Base-by-base conservation (phyloP, 2,888 invertebrate species). In the Xanthia icteritia region DNA sequence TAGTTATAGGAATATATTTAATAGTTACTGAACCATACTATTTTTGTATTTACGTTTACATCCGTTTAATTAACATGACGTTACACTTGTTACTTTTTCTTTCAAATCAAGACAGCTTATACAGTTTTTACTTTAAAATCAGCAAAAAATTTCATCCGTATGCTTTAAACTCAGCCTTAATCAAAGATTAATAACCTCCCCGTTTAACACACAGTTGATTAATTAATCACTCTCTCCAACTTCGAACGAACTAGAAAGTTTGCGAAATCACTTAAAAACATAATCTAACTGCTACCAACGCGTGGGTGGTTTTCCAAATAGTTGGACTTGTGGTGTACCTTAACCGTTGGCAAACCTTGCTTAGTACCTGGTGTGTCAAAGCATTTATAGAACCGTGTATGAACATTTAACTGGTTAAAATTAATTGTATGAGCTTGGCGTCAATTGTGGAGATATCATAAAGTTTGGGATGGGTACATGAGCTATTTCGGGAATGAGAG, bases 211-310 rank as follows among this genome's bases (percentile, higher is more conserved):
- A 45, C 77, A n/a, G 36, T 78, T 84, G 70, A 84, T 84, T 83
- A 85, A 85, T 85, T 66, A 85, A 85, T 85, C 80, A 77, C 76
- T 70, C 66, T 13, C 45, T 42, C 56, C 45, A 71, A 82, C 61
- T 80, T 74, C 58, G 71, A n/a, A n/a, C n/a, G 15, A 71, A 68
- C 73, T 70, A 79, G 85, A 71, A 85, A 83, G 74, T 85, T 85
- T 27, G 27, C 39, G 36, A 85, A 85, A 85, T 81, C 74, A 81
- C 85, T 85, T 84, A 82, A 84, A 84, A 84, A 81, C 85, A 75
- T 79, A 79, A 86, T 86, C 79, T 86, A 79, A 82, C 85, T 86
- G 86, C 79, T 63, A 72, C 85, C 6, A 2, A 31, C 48, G 77
- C 70, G 75, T 74, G 75, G 78, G 83, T 61, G 67, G 80, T 73